phyloP scores from a whole-genome alignment of 1,140 invertebrate genomes.

The Caenorhabditis latens region DNA sequence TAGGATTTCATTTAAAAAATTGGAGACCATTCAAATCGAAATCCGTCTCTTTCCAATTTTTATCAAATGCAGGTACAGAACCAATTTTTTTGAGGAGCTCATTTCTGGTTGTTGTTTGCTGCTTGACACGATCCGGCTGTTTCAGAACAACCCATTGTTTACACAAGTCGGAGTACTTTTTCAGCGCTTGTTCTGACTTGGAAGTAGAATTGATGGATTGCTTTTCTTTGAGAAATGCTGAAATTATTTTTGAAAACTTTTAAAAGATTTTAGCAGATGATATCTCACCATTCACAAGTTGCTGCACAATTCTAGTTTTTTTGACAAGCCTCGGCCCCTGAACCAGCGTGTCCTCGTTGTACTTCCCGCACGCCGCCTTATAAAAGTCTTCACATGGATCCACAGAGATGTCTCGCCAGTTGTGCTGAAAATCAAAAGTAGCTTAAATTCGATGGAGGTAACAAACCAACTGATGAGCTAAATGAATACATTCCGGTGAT shows the following conservation, averaged over 20 bases:
- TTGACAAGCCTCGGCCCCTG: neutral
- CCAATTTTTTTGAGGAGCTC: neutral
- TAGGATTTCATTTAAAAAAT: neutral
- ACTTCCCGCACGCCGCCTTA: neutral
- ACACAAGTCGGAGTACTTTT: too few species aligned
- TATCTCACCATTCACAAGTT: too few species aligned
- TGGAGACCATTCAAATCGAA: conserved; percentile 1
- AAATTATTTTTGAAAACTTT: too few species aligned
- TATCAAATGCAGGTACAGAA: neutral
- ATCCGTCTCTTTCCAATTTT: neutral
- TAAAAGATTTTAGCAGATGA: too few species aligned
- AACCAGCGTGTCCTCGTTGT: neutral
- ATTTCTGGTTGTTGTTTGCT: neutral
- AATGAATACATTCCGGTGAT: too few species aligned
- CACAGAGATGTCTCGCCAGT: neutral
- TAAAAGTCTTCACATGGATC: neutral
- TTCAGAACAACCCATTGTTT: too few species aligned
- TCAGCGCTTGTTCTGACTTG: too few species aligned
- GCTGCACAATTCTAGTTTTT: neutral
- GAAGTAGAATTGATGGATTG: too few species aligned
- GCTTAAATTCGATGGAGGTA: too few species aligned
- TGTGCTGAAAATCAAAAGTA: neutral
- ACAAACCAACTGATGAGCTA: too few species aligned
- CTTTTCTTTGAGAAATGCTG: too few species aligned
- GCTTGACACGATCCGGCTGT: too few species aligned